Evolutionary conservation across 64 coral and sea anemone genomes (phyloP).

Genomic region (Montipora capricornis): DNA sequence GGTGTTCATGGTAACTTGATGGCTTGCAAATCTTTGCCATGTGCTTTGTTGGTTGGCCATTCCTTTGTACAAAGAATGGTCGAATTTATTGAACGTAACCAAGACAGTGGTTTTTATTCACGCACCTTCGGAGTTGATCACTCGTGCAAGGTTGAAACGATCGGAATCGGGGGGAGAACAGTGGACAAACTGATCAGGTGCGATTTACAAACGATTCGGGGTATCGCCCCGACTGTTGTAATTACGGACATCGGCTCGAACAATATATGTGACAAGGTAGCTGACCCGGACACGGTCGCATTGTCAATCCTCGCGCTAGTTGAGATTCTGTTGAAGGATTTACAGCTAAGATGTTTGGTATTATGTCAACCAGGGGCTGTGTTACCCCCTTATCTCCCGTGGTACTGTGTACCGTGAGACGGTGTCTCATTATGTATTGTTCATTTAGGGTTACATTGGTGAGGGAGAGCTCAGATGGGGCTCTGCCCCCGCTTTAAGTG

Average conservation of each 20-base stretch:
- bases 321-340: neutral
- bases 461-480: neutral
- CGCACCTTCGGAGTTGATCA: neutral
- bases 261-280: too few species aligned
- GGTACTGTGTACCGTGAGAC: too few species aligned
- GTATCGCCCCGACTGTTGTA: too few species aligned
- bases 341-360: neutral
- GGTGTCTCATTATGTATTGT: too few species aligned
- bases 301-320: neutral
- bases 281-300: too few species aligned
- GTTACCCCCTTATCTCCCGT: too few species aligned
- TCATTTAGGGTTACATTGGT: neutral
- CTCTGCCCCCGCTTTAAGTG: neutral
- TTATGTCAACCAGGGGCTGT: neutral
- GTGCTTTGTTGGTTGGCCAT: neutral
- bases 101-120: too few species aligned
- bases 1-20: neutral
- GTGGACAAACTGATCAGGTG: too few species aligned
- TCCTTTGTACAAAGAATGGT: too few species aligned
- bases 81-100: too few species aligned
- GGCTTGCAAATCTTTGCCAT: neutral
- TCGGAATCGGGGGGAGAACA: too few species aligned
- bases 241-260: neutral
- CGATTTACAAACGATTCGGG: too few species aligned
- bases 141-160: neutral